These are phyloP conservation scores for Ctenosaura bakeri DNA, from an alignment of 2,797 vertebrate genomes.

Conservation along the genomic window DNA sequence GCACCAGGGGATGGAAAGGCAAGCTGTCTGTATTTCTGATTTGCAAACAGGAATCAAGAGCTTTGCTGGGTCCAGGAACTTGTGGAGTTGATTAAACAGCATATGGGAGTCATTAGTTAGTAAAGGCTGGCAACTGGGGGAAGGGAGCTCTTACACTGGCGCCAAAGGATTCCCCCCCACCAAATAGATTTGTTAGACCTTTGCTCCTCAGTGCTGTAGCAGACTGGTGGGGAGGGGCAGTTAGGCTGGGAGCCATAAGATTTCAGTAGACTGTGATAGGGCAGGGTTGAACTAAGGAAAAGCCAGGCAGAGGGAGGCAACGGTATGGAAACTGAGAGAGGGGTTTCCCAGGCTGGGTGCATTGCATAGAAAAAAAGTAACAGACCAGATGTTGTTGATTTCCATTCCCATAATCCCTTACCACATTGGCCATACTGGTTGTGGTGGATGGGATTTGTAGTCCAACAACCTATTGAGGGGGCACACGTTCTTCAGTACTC, in stretches of 20 bases:
- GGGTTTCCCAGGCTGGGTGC: neutral
- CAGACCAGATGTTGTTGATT: neutral
- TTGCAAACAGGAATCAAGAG: conserved; percentile 23
- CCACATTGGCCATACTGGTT: neutral
- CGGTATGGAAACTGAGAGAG: neutral
- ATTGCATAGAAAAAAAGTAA: neutral
- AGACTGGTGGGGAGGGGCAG: neutral
- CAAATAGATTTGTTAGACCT: conserved; percentile 16
- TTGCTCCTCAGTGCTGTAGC: conserved; percentile 24
- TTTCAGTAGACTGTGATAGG: neutral
- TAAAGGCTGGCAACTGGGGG: conserved; percentile 28
- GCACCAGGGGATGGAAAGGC: neutral
- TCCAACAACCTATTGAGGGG: neutral
- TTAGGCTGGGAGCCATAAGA: neutral
- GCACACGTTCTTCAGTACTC: neutral
- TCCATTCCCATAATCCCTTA: neutral
- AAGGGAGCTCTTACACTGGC: conserved; percentile 35
- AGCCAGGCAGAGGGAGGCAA: neutral
- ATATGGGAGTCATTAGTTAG: conserved; percentile 52
- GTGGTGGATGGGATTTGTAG: neutral
- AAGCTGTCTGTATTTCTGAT: neutral
- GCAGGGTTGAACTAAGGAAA: neutral
- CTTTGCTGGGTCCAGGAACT: conserved; percentile 21
- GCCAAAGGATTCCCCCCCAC: conserved; percentile 4
- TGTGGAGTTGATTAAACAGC: conserved; percentile 46